Evolutionary conservation across 1,140 invertebrate species (phyloP), one percentile per base, ranked within the genome.

Genomic region (Eurytemora carolleeae): DNA sequence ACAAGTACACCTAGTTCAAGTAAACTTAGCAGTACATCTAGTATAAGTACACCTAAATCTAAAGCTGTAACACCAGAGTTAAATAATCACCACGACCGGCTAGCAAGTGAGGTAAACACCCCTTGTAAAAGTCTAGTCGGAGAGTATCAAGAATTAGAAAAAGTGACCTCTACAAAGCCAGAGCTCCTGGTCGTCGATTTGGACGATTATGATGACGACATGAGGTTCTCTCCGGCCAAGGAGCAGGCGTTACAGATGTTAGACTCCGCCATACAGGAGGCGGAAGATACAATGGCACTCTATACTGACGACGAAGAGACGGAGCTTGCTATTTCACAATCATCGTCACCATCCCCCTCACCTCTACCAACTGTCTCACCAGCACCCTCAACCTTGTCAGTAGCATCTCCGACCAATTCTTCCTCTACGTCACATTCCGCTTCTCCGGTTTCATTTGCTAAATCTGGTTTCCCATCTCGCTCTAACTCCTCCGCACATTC

Each of bases 161-260:
- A n/a, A n/a, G n/a, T n/a, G n/a, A n/a, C n/a, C n/a, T n/a, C n/a
- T n/a, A n/a, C n/a, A n/a, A n/a, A n/a, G n/a, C n/a, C n/a, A n/a
- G n/a, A n/a, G n/a, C n/a, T n/a, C n/a, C 31, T 12, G 31, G 31
- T 44, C n/a, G 31, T 44, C n/a, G 31, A 44, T n/a, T n/a, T 44
- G 7, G n/a, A n/a, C n/a, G n/a, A n/a, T n/a, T n/a, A n/a, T n/a
- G 53, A 55, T 18, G 59, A 61, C 22, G n/a, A 58, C 58, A 18
- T 25, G 7, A 53, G 58, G 23, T 54, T 62, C 21, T 62, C 60
- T 18, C 60, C 60, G 17, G 60, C 58, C 18, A 62, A 62, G 52
- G 60, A 62, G 2, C 19, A 21, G 18, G 60, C 60, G 20, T 23
- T 62, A 16, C 53, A 55, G 21, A 58, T 53, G 17, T 25, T 62